These are phyloP conservation scores for Siphamia tubifer DNA, from an alignment of 2,113 vertebrate species.

Conservation along the genomic window DNA sequence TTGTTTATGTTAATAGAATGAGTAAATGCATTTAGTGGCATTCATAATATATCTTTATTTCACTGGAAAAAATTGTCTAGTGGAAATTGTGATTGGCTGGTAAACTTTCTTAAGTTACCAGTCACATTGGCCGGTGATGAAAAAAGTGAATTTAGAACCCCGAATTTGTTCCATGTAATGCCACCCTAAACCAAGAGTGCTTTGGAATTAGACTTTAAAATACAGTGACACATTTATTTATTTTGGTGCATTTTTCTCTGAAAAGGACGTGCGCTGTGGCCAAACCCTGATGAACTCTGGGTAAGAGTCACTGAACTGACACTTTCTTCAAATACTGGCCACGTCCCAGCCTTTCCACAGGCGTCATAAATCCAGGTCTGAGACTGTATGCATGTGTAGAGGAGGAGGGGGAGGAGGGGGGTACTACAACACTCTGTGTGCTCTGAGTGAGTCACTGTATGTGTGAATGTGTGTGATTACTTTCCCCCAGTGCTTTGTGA, in stretches of 20 bases:
- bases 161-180: conserved; percentile 25
- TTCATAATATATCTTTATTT: too few relatives aligned
- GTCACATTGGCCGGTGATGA: too few relatives aligned
- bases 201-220: conserved; percentile 42
- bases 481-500: conserved; percentile 51
- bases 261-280: conserved; percentile 39
- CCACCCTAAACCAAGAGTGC: conserved; percentile 24
- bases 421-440: too few relatives aligned
- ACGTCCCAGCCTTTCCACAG: conserved; percentile 68
- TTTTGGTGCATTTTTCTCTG: conserved; percentile 47
- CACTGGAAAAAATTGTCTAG: too few relatives aligned
- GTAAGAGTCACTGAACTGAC: conserved; percentile 50
- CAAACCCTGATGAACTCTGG: conserved; percentile 52
- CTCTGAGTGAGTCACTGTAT: conserved; percentile 1
- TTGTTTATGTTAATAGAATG: too few relatives aligned
- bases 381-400: conserved; percentile 46
- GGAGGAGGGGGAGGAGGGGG: not conserved
- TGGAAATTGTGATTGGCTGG: too few relatives aligned
- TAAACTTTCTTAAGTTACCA: too few relatives aligned
- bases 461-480: conserved; percentile 19
- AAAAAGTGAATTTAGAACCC: too few relatives aligned
- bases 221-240: conserved; percentile 56
- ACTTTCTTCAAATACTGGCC: conserved; percentile 32
- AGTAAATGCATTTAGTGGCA: too few relatives aligned
- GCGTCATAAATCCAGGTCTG: conserved; percentile 54